phyloP scores from a whole-genome alignment of 2,797 vertebrate species.

The Hafferia zeledoni region DNA sequence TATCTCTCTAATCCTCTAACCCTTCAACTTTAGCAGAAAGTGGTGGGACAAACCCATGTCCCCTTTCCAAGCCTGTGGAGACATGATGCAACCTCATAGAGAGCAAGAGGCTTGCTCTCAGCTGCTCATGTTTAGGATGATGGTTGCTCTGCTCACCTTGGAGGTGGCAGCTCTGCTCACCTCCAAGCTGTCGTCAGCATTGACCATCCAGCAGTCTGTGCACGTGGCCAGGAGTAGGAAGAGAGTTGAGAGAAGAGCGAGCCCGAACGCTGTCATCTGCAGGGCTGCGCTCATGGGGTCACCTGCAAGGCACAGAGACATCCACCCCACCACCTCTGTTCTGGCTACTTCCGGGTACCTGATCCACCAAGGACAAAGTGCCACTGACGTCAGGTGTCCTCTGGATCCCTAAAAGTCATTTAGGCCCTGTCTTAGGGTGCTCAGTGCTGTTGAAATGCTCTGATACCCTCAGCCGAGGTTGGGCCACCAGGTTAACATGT shows the following conservation, averaged over 20 bases:
- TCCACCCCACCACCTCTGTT: not conserved
- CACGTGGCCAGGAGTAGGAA: conserved; percentile 77
- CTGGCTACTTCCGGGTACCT: not conserved
- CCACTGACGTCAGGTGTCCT: not conserved
- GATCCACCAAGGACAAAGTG: not conserved
- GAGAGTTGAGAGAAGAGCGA: conserved; percentile 69
- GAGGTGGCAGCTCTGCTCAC: conserved; percentile 17
- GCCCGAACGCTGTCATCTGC: conserved; percentile 48
- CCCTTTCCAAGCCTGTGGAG: not conserved
- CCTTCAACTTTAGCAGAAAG: not conserved
- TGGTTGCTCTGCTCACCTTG: not conserved
- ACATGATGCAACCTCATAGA: not conserved
- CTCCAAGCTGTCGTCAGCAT: conserved; percentile 78
- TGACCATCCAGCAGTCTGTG: conserved; percentile 82
- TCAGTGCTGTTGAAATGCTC: not conserved
- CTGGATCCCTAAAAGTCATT: not conserved
- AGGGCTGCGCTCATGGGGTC: conserved; percentile 57
- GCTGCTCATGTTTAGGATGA: not conserved
- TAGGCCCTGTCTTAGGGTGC: not conserved
- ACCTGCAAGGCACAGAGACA: conserved; percentile 7
- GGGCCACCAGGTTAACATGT: not conserved
- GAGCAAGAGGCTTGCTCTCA: not conserved
- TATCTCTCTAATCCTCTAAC: not conserved
- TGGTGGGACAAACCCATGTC: rapidly evolving
- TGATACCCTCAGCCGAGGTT: not conserved